Percentiles rank a stretch among this genome's conserved stretches.
These are phyloP conservation scores for Bucco capensis DNA, from an alignment of 2,113 vertebrate species.

Conservation along the genomic window DNA sequence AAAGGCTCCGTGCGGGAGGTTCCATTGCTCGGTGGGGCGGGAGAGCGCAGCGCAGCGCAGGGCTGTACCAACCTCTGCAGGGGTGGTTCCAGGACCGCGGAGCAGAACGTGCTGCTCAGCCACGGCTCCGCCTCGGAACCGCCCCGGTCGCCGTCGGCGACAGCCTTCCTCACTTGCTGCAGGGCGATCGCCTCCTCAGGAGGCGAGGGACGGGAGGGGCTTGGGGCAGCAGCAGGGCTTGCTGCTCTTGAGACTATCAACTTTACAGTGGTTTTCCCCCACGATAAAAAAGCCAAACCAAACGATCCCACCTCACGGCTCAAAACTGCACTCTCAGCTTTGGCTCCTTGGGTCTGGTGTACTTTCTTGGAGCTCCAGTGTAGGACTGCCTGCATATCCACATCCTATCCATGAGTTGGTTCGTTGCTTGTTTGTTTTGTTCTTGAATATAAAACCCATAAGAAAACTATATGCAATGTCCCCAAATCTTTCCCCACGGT, in stretches of 20 bases:
- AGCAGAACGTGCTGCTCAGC: rapidly evolving
- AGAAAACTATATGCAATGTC: neutral
- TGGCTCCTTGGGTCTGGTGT: rapidly evolving
- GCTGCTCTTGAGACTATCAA: rapidly evolving
- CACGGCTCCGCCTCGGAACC: no score
- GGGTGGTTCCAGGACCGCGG: rapidly evolving
- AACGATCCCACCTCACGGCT: rapidly evolving
- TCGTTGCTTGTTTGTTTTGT: neutral
- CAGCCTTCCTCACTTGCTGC: no score
- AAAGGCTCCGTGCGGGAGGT: neutral
- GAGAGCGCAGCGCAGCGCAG: neutral
- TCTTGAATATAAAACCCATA: neutral
- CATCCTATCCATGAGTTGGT: rapidly evolving
- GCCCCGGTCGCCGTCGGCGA: rapidly evolving
- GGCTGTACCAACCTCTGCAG: neutral
- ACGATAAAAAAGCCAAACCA: rapidly evolving
- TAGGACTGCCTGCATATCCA: neutral
- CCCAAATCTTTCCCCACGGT: neutral
- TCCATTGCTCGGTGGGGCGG: neutral
- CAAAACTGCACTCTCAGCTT: rapidly evolving
- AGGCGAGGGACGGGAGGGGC: no score
- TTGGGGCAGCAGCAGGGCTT: no score
- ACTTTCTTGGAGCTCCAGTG: neutral
- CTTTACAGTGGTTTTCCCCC: rapidly evolving
- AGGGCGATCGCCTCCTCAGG: rapidly evolving